Base-by-base conservation (phyloP, 2,113 vertebrate genomes). In the Anolis sagrei region DNA sequence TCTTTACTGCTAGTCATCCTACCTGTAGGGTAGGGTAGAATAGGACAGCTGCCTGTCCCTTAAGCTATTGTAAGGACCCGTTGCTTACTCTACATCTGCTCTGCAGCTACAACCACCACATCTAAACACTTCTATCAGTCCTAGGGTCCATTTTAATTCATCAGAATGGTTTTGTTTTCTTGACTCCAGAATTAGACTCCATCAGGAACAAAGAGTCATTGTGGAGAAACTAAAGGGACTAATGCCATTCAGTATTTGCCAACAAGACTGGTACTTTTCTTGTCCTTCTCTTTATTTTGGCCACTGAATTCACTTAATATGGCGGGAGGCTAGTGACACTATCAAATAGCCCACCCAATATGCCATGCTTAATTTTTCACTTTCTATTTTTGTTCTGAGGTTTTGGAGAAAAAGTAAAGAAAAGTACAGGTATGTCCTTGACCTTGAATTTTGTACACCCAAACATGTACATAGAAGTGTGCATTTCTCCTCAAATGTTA, bases 391-490 rank as follows among this genome's bases (percentile, higher is more conserved):
- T 21, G 62, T 5, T 64, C 66, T 58, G 18, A 23, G 1, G 10
- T 34, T 7, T 34, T 7, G n/a, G n/a, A 3, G 14, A 32, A 32
- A 62, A 61, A 62, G 21, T 58, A 61, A 78, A 76, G 27, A n/a
- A 44, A 54, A 18, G 16, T 77, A 66, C 92, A 90, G 93, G 90
- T 83, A 90, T 91, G 81, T 92, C 93, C n/a, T n/a, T n/a, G n/a
- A n/a, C n/a, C n/a, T n/a, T n/a, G n/a, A n/a, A n/a, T n/a, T n/a
- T n/a, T n/a, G 49, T 51, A 51, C 49, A 7, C 49, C 7, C 1
- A 51, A 51, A 2, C 3, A 11, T 51, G 7, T 51, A 51, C 11
- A 51, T 11, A 51, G 3, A 51, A 51, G 49, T 51, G 49, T 51
- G 8, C 27, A 27, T 10, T 1, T 87, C 62, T 87, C 79, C 93